Evolutionary conservation across 2,113 vertebrate species (phyloP), one percentile per base, ranked within the genome.

Genomic region (Cryptoleucopteryx plumbea): DNA sequence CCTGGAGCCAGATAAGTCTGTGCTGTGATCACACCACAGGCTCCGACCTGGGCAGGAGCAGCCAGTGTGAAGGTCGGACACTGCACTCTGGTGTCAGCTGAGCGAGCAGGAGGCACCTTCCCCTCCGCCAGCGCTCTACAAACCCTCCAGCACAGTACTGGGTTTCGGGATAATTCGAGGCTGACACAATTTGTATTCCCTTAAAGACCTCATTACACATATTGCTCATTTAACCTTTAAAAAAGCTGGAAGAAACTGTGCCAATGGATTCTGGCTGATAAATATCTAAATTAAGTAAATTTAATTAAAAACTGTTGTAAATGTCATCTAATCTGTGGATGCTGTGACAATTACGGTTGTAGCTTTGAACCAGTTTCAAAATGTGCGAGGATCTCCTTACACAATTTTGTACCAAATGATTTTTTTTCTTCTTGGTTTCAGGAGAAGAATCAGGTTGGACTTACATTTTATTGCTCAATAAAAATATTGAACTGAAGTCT

Each of bases 251-350:
- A 91, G 91, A 96, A 96, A 95, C 91, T 97, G 50, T 96, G 95
- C 97, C 94, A 93, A 70, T 91, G 71, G 82, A 86, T 93, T 94
- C 94, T 93, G 84, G 86, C 85, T 90, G 97, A 96, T 96, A 97
- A 96, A 95, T 96, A 94, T 97, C 94, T 97, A 96, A 95, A 97
- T 95, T 96, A 95, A 97, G 95, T 87, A 95, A 97, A 96, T 96
- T 94, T 97, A 96, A 97, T 96, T 93, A 94, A 97, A 95, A 95
- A 81, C 91, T 88, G 78, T 82, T 93, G 89, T 85, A 93, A 95
- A 96, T 96, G 95, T 93, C 93, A 95, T 93, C 87, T 97, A 89
- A 95, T 95, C 91, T 86, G 58, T 90, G 78, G 78, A 90, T 96
- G 87, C 81, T 87, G 73, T 6, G 5, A 95, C 92, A 94, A 90